Evolutionary conservation across 2,113 vertebrate genomes (phyloP).

Genomic region (Cacatua alba): DNA sequence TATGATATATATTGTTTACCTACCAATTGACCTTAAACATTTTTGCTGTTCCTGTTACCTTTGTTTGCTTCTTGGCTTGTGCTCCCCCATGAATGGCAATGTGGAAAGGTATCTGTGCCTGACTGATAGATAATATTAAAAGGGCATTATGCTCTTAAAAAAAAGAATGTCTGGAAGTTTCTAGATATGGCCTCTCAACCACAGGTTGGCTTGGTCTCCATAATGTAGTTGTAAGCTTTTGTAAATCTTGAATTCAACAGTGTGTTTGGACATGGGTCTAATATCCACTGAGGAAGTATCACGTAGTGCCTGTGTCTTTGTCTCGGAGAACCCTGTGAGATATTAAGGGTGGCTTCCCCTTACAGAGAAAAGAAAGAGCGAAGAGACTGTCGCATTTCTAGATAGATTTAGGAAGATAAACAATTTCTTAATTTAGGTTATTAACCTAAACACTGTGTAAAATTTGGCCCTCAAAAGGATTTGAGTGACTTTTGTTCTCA

Average conservation of each 20-base stretch:
- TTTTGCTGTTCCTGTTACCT: neutral
- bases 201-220: neutral
- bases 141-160: neutral
- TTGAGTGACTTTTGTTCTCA: neutral
- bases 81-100: rapidly evolving
- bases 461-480: neutral
- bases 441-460: neutral
- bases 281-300: neutral
- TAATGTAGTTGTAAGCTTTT: rapidly evolving
- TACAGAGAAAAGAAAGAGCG: neutral
- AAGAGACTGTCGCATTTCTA: neutral
- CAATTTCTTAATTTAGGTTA: neutral
- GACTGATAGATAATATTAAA: neutral
- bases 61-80: neutral
- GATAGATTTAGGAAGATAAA: neutral
- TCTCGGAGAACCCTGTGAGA: neutral
- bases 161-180: neutral
- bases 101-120: neutral
- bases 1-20: neutral
- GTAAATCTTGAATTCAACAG: neutral
- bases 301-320: rapidly evolving
- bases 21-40: neutral
- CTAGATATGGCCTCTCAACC: neutral
- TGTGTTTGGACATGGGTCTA: rapidly evolving
- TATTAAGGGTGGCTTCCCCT: neutral